Percentiles rank a stretch among this genome's conserved stretches.
Conservation (phyloP, 2,888 invertebrate species). For the Steinernema carpocapsae region DNA sequence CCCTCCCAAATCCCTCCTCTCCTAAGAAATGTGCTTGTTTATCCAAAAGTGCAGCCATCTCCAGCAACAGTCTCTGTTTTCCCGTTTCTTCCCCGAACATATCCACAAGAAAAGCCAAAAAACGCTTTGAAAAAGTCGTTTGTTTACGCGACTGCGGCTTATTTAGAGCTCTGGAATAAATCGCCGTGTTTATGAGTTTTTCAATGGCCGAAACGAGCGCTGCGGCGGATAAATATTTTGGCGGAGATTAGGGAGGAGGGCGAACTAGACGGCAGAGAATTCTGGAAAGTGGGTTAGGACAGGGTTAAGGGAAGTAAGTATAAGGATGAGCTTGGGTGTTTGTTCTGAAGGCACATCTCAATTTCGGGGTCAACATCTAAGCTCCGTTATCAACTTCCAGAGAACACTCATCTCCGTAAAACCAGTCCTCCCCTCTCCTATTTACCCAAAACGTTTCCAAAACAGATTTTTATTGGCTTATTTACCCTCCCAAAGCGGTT, state of each 20-base stretch:
- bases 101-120: neutral
- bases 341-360: too few species aligned
- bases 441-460: too few species aligned
- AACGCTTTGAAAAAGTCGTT: neutral
- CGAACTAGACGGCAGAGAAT: neutral
- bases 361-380: too few species aligned
- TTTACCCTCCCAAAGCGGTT: too few species aligned
- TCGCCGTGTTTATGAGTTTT: constrained; percentile 28
- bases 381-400: too few species aligned
- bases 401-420: too few species aligned
- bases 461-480: too few species aligned
- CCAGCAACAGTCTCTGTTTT: constrained; percentile 3
- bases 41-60: constrained; percentile 2
- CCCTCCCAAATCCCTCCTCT: neutral
- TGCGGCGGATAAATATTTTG: constrained; percentile 26
- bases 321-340: too few species aligned
- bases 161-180: constrained; percentile 16
- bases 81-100: neutral
- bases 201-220: neutral
- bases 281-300: too few species aligned
- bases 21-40: neutral
- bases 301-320: too few species aligned
- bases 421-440: too few species aligned
- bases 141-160: constrained; percentile 28
- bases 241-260: neutral